These are phyloP conservation scores for Dysidea cf. avara DNA, from an alignment of 37 sponge, comb jelly and placozoan species.

Conservation along the genomic window DNA sequence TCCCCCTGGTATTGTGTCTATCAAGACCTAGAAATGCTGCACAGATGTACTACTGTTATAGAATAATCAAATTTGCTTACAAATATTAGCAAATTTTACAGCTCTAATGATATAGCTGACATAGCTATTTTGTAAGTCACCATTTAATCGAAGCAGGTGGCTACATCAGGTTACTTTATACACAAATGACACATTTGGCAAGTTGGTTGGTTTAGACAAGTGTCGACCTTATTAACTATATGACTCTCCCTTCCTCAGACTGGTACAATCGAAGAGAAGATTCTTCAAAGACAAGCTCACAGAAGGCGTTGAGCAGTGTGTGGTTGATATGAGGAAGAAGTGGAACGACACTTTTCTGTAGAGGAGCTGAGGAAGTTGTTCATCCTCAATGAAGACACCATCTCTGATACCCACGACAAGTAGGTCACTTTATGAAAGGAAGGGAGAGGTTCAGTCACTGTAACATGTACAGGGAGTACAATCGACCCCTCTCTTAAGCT, in stretches of 20 bases:
- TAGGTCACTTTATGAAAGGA: conserved; percentile 6
- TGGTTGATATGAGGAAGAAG: conserved; percentile 95
- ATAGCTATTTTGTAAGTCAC: too few relatives aligned
- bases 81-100: too few relatives aligned
- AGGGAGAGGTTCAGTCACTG: neutral
- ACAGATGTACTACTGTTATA: too few relatives aligned
- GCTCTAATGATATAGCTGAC: too few relatives aligned
- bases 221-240: neutral
- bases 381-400: conserved; percentile 71
- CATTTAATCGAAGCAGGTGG: too few relatives aligned
- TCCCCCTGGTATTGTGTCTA: too few relatives aligned
- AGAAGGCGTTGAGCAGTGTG: conserved; percentile 99
- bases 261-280: conserved; percentile 96
- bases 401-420: conserved; percentile 95
- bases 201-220: too few relatives aligned
- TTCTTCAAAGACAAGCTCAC: conserved; percentile 93
- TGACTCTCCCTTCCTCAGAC: conserved; percentile 53
- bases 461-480: neutral
- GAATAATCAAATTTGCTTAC: too few relatives aligned
- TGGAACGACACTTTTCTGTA: conserved; percentile 91
- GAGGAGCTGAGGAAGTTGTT: conserved; percentile 85
- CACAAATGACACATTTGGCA: too few relatives aligned
- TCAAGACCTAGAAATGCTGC: too few relatives aligned
- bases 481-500: neutral
- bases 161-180: too few relatives aligned